Percentiles rank a stretch among this genome's conserved stretches.
These are phyloP conservation scores for Leptarthrus brevirostris DNA, from an alignment of 2,888 invertebrate genomes.

Conservation along the genomic window DNA sequence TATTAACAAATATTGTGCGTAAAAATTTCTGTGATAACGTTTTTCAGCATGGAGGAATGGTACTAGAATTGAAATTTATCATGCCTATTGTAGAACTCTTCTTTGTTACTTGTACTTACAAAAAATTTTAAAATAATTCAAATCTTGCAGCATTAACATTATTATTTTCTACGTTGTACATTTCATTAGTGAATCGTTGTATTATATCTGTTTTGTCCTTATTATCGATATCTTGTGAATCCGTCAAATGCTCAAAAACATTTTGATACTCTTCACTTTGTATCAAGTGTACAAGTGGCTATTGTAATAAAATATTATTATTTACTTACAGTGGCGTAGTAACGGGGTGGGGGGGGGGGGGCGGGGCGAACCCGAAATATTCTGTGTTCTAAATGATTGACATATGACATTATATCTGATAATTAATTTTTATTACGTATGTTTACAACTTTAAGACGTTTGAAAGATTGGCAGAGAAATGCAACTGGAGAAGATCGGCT, in stretches of 20 bases:
- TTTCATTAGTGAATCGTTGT: not conserved
- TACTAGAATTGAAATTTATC: not conserved
- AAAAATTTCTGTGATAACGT: not conserved
- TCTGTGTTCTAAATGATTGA: no score
- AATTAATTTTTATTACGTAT: no score
- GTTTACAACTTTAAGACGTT: no score
- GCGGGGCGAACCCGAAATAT: no score
- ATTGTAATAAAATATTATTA: no score
- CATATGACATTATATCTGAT: no score
- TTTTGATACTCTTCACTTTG: constrained; percentile 4
- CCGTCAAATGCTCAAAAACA: not conserved
- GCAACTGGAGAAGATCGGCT: no score
- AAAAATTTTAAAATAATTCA: not conserved
- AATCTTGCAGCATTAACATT: not conserved
- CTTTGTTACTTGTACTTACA: not conserved
- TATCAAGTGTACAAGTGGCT: no score
- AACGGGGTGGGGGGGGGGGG: no score
- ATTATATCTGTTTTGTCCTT: constrained; percentile 7
- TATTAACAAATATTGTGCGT: not conserved
- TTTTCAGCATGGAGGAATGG: constrained; percentile 1
- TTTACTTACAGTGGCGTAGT: no score
- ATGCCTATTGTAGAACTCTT: not conserved
- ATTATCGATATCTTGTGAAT: not conserved
- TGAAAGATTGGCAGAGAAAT: no score
- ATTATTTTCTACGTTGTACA: not conserved